These are phyloP conservation scores for Aphrophora alni DNA, from an alignment of 2,888 invertebrate species.

Conservation along the genomic window DNA sequence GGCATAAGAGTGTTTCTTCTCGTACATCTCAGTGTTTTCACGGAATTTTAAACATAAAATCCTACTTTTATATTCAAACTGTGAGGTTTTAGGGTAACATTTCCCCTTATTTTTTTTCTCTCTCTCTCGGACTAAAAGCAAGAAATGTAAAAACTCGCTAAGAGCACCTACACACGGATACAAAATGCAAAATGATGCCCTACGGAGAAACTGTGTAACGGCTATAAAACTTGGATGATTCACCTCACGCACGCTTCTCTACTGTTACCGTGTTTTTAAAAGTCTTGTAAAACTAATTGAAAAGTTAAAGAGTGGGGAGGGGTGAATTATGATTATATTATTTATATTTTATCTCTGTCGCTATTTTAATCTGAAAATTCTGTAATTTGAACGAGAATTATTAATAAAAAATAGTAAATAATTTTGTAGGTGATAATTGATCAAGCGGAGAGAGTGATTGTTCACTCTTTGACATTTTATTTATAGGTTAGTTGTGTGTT, in stretches of 20 bases:
- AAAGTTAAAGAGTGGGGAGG: too few relatives aligned
- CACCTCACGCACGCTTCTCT: not conserved
- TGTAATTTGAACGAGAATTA: too few relatives aligned
- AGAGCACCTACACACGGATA: not conserved
- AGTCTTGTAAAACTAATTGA: too few relatives aligned
- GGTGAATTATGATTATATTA: too few relatives aligned
- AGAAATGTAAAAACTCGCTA: conserved; percentile 5
- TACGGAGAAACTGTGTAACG: not conserved
- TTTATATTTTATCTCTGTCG: too few relatives aligned
- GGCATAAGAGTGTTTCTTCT: not conserved
- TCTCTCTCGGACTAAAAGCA: not conserved
- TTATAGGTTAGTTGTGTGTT: too few relatives aligned
- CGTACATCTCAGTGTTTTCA: not conserved
- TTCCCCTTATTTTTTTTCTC: not conserved
- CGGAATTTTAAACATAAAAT: not conserved
- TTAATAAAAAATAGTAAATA: too few relatives aligned
- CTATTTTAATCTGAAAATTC: too few relatives aligned
- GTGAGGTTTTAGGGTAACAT: not conserved
- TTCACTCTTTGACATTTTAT: too few relatives aligned
- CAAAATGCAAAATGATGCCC: conserved; percentile 1
- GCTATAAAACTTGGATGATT: not conserved
- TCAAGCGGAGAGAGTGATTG: too few relatives aligned
- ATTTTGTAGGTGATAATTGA: too few relatives aligned
- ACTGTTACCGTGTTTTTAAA: too few relatives aligned
- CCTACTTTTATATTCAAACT: not conserved